phyloP scores from a whole-genome alignment of 1,140 invertebrate species.

The Planococcus citri region DNA sequence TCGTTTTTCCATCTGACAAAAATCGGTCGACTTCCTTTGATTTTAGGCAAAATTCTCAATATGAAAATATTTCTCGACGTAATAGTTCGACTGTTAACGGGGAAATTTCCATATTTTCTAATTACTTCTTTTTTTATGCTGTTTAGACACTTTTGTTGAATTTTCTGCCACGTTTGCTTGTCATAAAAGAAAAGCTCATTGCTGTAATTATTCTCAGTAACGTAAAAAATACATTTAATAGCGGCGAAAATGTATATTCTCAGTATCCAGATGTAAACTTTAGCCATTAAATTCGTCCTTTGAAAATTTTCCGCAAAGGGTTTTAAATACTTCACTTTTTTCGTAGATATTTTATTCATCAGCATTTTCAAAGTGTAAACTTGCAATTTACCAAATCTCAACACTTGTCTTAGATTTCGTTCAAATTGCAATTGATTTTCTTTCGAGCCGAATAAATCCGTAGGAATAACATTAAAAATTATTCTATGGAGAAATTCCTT shows the following conservation, averaged over 20 bases:
- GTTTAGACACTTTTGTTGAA: neutral
- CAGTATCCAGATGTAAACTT: neutral
- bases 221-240: conserved; percentile 1
- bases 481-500: conserved; percentile 3
- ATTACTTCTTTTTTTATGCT: neutral
- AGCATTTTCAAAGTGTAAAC: neutral
- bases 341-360: neutral
- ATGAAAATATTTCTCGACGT: neutral
- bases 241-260: neutral
- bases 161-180: neutral
- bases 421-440: neutral
- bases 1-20: neutral
- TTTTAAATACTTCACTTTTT: neutral
- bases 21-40: neutral
- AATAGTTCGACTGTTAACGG: neutral
- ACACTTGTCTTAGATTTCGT: neutral
- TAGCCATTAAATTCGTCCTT: neutral
- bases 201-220: neutral
- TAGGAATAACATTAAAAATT: neutral
- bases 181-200: neutral
- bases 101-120: neutral
- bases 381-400: neutral
- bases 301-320: neutral
- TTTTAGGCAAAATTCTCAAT: neutral
- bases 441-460: neutral